Conservation (phyloP, 2,888 invertebrate species). For the Alloscopus bannaensis region DNA sequence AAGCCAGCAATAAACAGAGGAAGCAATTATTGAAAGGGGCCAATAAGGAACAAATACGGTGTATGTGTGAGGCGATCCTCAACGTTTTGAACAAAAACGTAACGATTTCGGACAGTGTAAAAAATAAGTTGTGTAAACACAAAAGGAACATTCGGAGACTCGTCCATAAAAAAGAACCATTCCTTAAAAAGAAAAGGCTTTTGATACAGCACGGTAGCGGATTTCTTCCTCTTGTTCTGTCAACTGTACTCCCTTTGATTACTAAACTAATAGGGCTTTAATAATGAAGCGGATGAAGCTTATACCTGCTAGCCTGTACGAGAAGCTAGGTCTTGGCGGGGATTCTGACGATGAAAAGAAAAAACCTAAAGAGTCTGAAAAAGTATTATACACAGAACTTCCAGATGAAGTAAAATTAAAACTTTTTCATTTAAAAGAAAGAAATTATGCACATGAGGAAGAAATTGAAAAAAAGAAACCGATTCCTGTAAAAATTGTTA, state of each 20-base stretch:
- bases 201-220: slow-evolving; percentile 22
- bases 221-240: slow-evolving; percentile 18
- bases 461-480: neutral
- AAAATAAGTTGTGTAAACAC: neutral
- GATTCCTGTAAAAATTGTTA: neutral
- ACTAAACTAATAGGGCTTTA: neutral
- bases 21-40: slow-evolving; percentile 21
- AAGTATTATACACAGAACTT: neutral
- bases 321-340: neutral
- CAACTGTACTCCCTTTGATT: slow-evolving; percentile 5
- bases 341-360: neutral
- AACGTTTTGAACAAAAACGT: slow-evolving; percentile 29
- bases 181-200: neutral
- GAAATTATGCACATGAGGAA: neutral
- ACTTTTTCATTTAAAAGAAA: slow-evolving; percentile 12
- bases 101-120: neutral
- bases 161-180: neutral
- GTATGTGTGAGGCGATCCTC: slow-evolving; percentile 14
- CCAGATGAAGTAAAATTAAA: slow-evolving; percentile 39
- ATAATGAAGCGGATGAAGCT: slow-evolving; percentile 25
- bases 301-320: slow-evolving; percentile 5
- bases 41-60: neutral
- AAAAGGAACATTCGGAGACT: neutral
- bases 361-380: neutral
- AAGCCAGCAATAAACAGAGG: neutral